Base-by-base conservation (phyloP, 2,888 invertebrate genomes). In the Leistus spinibarbis region DNA sequence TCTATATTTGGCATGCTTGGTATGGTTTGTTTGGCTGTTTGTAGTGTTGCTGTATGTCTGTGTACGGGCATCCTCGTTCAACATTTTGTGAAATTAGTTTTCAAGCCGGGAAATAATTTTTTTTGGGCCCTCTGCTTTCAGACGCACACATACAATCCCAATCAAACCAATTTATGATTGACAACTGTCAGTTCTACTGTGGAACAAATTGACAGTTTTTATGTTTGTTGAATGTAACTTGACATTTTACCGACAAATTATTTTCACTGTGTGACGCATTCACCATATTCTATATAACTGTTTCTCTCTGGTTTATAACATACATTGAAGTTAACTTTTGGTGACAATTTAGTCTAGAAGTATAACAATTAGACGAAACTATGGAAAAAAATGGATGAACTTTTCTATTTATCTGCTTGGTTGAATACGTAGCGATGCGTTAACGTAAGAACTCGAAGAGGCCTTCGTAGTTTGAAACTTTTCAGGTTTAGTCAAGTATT, bases 71-170 rank as follows among this genome's bases (percentile, higher is more conserved):
- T 10, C 22, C 23, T 24, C 27, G 64, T 65, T 71, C 71, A 64
- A 70, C 63, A 63, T 64, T 71, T 71, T 22, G 65, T 53, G 3
- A 66, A 72, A 72, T 72, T 72, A 72, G 72, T 57, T 72, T 72
- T 65, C 7, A 40, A 13, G 7, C 40, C 7, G 40, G 40, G 13
- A 40, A 40, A 40, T 40, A 1, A 40, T 40, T 40, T 40, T 40
- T 1, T 13, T 40, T 7, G 40, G 24, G 3, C 7, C 7, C 3
- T 7, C 3, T 24, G 24, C 24, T 24, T 4, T 24, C 24, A 24
- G 3, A 24, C 40, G 2, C 40, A 40, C 40, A 5, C 40, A 40
- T 19, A 19, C 57, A 57, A 57, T 57, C 20, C 20, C 57, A 57
- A 57, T 57, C 17, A 57, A 53, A 57, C 57, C 57, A 4, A 13